Base-by-base conservation (phyloP, 2,113 vertebrate genomes). In the Tragelaphus buxtoni region DNA sequence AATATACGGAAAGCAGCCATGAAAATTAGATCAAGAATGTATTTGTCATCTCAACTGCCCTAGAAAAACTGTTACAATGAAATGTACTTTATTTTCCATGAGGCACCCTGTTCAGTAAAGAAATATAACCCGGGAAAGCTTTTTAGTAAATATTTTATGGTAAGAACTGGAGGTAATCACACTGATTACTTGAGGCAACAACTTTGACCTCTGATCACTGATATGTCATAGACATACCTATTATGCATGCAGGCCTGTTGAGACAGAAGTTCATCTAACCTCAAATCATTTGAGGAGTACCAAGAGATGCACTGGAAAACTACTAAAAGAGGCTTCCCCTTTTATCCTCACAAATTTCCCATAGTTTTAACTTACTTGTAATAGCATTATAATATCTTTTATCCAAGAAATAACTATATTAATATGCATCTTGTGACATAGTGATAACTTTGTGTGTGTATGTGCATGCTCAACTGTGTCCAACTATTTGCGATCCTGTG, bases 61-160 rank as follows among this genome's bases (percentile, higher is more conserved):
- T 95, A 81, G 45, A 47, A 88, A 95, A 96, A 92, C 53, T 53
- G 69, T 74, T 93, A 69, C 4, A 86, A 82, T 49, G 26, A 80
- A 94, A 65, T 92, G 26, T 32, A n/a, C 80, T 94, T 72, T 92
- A 63, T 72, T 96, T 85, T 49, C 35, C 28, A 88, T 5, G 12
- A 60, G 39, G 5, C 58, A 76, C 32, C 28, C 32, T 87, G 20
- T 69, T 83, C 42, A 76, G 45, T 55, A 72, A 90, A 96, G 88
- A 97, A 89, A 80, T 63, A 94, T 58, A 55, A 96, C 49, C n/a
- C 49, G 85, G 42, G 77, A 94, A 97, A 94, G 49, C 49, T 96
- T 82, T 88, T 95, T 45, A 95, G 61, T 84, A 94, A 82, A 76
- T 88, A 86, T 74, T 95, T 98, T 56, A 88, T 60, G 4, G 45